These are phyloP conservation scores for Bombus breviceps DNA, from an alignment of 1,140 invertebrate species.

Conservation along the genomic window DNA sequence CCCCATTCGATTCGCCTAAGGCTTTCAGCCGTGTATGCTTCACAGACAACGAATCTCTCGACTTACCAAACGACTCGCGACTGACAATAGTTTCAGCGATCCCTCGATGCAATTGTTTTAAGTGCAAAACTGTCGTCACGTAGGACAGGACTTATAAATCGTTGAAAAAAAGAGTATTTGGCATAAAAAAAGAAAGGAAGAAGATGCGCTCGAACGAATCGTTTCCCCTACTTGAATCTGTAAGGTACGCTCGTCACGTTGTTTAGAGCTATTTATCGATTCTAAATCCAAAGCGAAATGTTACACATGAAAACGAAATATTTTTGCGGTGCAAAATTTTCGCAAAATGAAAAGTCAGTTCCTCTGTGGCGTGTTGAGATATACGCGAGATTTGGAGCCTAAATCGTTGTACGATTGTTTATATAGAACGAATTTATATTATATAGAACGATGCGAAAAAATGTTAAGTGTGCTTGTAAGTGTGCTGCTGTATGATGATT, in stretches of 20 bases:
- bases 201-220: constrained; percentile 23
- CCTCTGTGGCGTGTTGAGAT: constrained; percentile 24
- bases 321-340: constrained; percentile 33
- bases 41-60: constrained; percentile 61
- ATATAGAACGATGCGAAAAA: constrained; percentile 16
- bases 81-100: constrained; percentile 23
- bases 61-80: constrained; percentile 39
- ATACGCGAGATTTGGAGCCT: constrained; percentile 15
- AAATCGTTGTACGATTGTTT: constrained; percentile 40
- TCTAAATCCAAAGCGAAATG: background rate
- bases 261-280: constrained; percentile 1
- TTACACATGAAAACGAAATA: background rate
- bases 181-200: background rate
- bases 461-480: constrained; percentile 24
- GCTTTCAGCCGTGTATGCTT: constrained; percentile 33
- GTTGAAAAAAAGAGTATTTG: background rate
- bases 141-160: constrained; percentile 41
- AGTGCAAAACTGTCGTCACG: constrained; percentile 1
- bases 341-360: constrained; percentile 31
- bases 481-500: constrained; percentile 39
- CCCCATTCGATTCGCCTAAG: constrained; percentile 25
- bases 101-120: constrained; percentile 13
- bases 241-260: constrained; percentile 11
- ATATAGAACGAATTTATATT: constrained; percentile 22
- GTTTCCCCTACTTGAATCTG: background rate